A percentile compares a stretch with the other conserved stretches of the same genome.
These are phyloP conservation scores for Parauchenoglanis punctatus DNA, from an alignment of 2,797 vertebrate genomes.

Conservation along the genomic window DNA sequence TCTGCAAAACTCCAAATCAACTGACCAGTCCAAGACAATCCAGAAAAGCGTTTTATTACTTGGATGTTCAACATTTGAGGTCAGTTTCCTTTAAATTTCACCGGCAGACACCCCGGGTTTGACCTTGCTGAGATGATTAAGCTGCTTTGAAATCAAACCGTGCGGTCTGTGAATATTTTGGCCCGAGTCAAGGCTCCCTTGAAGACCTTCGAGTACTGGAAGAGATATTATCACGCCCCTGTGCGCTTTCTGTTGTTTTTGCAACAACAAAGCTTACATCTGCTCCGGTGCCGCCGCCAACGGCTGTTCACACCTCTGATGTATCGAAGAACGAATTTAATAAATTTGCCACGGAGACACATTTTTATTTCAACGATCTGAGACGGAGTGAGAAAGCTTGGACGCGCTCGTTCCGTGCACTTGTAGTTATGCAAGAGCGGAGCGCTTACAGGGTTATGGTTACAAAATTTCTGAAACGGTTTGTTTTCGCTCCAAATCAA, in stretches of 20 bases:
- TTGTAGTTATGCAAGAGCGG: constrained; percentile 28
- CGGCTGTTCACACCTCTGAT: constrained; percentile 53
- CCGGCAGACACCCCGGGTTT: constrained; percentile 37
- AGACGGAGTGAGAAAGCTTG: constrained; percentile 29
- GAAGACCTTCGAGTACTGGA: constrained; percentile 42
- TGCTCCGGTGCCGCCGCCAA: constrained; percentile 39
- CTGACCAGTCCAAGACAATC: constrained; percentile 20
- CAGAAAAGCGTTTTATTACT: not conserved
- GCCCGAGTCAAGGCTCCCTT: constrained; percentile 46
- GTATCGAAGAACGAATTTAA: constrained; percentile 49
- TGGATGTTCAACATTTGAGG: constrained; percentile 35
- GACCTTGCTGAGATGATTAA: constrained; percentile 52
- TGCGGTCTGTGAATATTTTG: constrained; percentile 65
- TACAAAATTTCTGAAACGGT: not conserved
- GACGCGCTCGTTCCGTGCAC: constrained; percentile 21
- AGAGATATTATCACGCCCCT: constrained; percentile 50
- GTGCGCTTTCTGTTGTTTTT: constrained; percentile 50
- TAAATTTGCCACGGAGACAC: constrained; percentile 49
- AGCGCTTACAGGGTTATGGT: not conserved
- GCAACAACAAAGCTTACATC: constrained; percentile 46
- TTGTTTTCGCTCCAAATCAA: not conserved
- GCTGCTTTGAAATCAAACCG: constrained; percentile 72
- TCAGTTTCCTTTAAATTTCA: constrained; percentile 27
- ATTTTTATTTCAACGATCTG: constrained; percentile 42
- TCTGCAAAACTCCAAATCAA: not conserved